These are phyloP conservation scores for Phortica variegata DNA, from an alignment of 1,140 invertebrate species.

Conservation along the genomic window DNA sequence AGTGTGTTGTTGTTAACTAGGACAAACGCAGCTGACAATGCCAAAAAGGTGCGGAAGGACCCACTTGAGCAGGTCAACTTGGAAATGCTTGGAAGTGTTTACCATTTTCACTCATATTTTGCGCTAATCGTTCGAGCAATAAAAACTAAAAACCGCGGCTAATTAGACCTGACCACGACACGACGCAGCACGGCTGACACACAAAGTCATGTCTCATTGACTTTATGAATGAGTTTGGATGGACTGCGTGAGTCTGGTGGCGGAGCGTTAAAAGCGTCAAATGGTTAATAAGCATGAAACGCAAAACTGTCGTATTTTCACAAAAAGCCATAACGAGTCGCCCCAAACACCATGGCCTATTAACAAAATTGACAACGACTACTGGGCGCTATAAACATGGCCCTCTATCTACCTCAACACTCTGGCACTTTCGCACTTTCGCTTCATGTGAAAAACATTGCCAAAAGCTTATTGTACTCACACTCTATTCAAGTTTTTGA, in stretches of 20 bases:
- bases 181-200: constrained; percentile 37
- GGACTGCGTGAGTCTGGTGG: too few relatives aligned
- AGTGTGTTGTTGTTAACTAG: too few relatives aligned
- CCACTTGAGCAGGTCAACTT: constrained; percentile 20
- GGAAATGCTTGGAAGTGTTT: constrained; percentile 21
- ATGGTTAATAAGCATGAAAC: constrained; percentile 14
- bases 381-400: too few relatives aligned
- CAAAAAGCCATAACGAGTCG: neutral
- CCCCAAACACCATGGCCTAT: constrained; percentile 14
- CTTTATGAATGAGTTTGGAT: constrained; percentile 16
- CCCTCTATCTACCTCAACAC: too few relatives aligned
- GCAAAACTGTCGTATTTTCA: constrained; percentile 13
- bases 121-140: constrained; percentile 33
- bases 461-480: too few relatives aligned
- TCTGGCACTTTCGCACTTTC: too few relatives aligned
- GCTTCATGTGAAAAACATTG: too few relatives aligned
- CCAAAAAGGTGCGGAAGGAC: too few relatives aligned
- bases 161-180: constrained; percentile 52
- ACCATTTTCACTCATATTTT: constrained; percentile 13
- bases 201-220: constrained; percentile 12
- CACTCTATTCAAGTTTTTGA: too few relatives aligned
- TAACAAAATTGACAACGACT: too few relatives aligned
- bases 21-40: too few relatives aligned
- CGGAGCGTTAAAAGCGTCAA: too few relatives aligned
- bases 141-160: constrained; percentile 32